A percentile compares a stretch with the other conserved stretches of the same genome.
Evolutionary conservation across 1,140 invertebrate genomes (phyloP).

Genomic region (Macrotrachela quadricornifera): DNA sequence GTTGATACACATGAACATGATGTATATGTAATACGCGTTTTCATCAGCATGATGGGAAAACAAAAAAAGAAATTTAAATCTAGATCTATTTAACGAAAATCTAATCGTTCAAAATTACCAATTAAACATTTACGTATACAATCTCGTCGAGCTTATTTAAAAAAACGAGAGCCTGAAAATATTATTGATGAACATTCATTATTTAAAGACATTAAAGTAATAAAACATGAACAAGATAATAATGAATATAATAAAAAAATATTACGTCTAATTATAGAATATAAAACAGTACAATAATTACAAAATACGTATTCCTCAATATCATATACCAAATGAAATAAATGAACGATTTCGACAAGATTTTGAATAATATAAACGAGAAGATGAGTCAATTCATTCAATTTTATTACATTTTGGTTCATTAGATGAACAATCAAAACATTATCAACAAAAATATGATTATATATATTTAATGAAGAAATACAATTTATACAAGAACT

Average conservation of each 20-base stretch:
- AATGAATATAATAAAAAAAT: slow-evolving; percentile 63
- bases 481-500: slow-evolving; percentile 95
- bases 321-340: no score
- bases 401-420: slow-evolving; percentile 78
- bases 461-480: slow-evolving; percentile 76
- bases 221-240: no score
- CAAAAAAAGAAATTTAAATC: no score
- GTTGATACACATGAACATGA: no score
- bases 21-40: no score
- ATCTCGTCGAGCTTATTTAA: slow-evolving; percentile 74
- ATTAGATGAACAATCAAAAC: slow-evolving; percentile 47
- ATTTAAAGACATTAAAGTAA: slow-evolving; percentile 64
- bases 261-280: no score
- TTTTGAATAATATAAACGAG: slow-evolving; percentile 89
- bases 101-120: no score
- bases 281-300: no score
- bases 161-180: slow-evolving; percentile 86
- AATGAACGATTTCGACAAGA: no score
- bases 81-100: no score
- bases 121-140: slow-evolving; percentile 67
- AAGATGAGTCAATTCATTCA: slow-evolving; percentile 83
- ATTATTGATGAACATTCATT: slow-evolving; percentile 88
- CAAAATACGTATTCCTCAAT: no score
- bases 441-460: slow-evolving; percentile 47
- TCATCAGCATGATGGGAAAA: no score